Base-by-base conservation (phyloP, 2,113 vertebrate species). In the Actinemys pallida region DNA sequence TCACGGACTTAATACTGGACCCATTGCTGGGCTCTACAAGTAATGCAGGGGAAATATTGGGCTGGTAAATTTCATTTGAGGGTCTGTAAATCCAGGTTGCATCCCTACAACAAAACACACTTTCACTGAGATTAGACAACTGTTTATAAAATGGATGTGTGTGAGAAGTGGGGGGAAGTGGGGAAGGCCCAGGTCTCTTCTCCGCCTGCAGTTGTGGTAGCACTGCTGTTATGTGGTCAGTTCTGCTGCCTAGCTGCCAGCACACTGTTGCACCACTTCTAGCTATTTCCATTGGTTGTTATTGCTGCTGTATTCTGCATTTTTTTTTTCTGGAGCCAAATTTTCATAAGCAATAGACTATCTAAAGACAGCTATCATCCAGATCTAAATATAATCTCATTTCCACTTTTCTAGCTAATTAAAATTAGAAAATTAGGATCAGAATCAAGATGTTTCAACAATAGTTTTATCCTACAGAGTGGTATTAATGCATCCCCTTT, bases 351-450 rank as follows among this genome's bases (percentile, higher is more conserved):
- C 8, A 94, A 82, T 53, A 42, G 5, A 69, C 39, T 80, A 90
- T 65, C 59, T 76, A 59, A 91, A 90, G 57, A 95, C 88, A 92
- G 91, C 86, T 93, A 22, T 78, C 75, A 47, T 94, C 93, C 93
- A 93, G 93, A 95, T 24, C 35, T 87, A 91, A 86, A 90, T 90
- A 92, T 83, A 0, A n/a, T 84, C 87, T 62, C 49, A 62, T 24
- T 88, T 92, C 29, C 85, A 6, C 86, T 92, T 81, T 49, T 8
- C 50, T 35, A 91, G 56, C 45, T 88, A 1, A 54, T 93, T 81
- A 81, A 45, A 78, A 0, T 47, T n/a, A 13, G 39, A 76, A 76
- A 76, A 76, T 39, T 45, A 53, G 25, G 50, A 59, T 65, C 31
- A 24, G 50, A 83, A 88, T 53, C 56, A 91, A 84, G 17, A 53